Evolutionary conservation across 2,888 invertebrate genomes (phyloP), one percentile per base, ranked within the genome.

Genomic region (Metallyticus violacea): DNA sequence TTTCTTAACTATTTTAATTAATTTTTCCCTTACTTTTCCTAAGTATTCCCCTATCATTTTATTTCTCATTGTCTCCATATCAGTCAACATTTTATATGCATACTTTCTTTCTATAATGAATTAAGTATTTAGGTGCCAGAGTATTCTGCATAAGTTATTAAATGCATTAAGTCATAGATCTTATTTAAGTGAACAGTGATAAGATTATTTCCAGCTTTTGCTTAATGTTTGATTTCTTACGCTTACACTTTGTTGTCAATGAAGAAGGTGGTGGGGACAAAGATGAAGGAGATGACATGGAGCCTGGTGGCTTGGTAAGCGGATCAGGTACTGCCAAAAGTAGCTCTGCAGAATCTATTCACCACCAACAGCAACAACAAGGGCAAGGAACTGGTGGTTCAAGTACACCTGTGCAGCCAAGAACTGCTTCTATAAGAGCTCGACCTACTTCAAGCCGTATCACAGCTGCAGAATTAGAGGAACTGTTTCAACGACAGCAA

Each of bases 351-450:
- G 97, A 97, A 90, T 97, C 97, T 2, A 96, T 97, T 88, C 95
- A 96, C 89, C 93, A 94, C 25, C 94, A 93, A 62, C 88, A 90
- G 94, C 40, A 30, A 30, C 40, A 30, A 30, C 90, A 91, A 79
- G 86, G 87, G 6, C 85, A 85, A 62, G 79, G 83, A 5, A 62
- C 84, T 7, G 88, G 88, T 1, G 83, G 86, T n/a, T 40, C 30
- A 29, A 85, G 85, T 76, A 88, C 88, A 22, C 88, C 88, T 6
- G 87, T 88, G 82, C 96, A 96, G 89, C 95, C 96, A 26, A 95
- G 98, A 90, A 97, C 98, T 77, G 98, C 98, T 6, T 98, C 98
- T 88, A 98, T 99, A 89, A 94, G 98, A 89, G 96, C 97, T 89
- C 94, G 98, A 77, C 98, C 97, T 30, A 96, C 96, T 0, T 97